Percentiles rank a stretch among this genome's conserved stretches.
Evolutionary conservation across 2,113 vertebrate genomes (phyloP).

Genomic region (Ardeotis arabs): DNA sequence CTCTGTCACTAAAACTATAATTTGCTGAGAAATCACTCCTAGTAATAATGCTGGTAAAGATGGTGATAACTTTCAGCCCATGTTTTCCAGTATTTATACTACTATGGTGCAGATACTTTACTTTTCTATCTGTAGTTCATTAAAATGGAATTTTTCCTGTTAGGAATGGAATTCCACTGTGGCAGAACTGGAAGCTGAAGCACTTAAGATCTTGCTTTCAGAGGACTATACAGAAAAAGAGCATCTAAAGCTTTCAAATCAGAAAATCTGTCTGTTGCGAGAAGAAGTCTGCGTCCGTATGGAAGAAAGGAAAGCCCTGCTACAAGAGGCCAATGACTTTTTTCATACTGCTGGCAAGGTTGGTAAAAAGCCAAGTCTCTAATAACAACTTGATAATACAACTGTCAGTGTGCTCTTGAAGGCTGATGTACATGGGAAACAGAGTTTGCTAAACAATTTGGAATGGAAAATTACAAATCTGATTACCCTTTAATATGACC

Average conservation of each 20-base stretch:
- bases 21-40: background rate
- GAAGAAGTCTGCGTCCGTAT: slow-evolving; percentile 74
- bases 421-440: background rate
- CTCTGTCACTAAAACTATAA: background rate
- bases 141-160: background rate
- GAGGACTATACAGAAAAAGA: slow-evolving; percentile 73
- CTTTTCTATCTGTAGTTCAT: background rate
- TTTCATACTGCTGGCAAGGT: slow-evolving; percentile 82
- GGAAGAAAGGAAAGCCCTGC: slow-evolving; percentile 66
- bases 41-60: background rate
- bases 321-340: slow-evolving; percentile 81
- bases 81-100: background rate
- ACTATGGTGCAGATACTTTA: background rate
- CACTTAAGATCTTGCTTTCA: slow-evolving; percentile 63
- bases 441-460: background rate
- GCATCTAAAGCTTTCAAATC: slow-evolving; percentile 71
- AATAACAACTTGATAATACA: background rate
- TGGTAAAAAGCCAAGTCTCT: slow-evolving; percentile 28
- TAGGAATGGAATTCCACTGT: slow-evolving; percentile 78
- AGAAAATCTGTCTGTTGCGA: slow-evolving; percentile 73
- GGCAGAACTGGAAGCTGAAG: slow-evolving; percentile 74
- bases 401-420: background rate
- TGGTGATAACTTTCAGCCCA: background rate
- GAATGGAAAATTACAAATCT: background rate
- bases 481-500: background rate